These are phyloP conservation scores for Bimastos eiseni DNA, from an alignment of 2,888 invertebrate species.

Conservation along the genomic window DNA sequence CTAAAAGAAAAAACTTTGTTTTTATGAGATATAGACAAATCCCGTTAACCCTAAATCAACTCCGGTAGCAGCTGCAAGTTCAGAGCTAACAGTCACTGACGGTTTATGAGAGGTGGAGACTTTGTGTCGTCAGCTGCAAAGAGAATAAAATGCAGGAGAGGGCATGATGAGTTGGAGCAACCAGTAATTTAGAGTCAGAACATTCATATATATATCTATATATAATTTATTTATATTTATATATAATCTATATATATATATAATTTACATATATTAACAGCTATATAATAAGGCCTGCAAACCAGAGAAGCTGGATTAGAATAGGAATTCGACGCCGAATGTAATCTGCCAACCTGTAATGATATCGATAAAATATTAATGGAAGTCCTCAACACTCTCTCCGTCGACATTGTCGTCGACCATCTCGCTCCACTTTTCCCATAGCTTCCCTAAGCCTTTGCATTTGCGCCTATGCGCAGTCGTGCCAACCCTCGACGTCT, in stretches of 20 bases:
- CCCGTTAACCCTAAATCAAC: too few relatives aligned
- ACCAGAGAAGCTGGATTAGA: not conserved
- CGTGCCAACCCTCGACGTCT: not conserved
- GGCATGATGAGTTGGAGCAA: too few relatives aligned
- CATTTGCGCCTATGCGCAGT: not conserved
- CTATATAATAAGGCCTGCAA: not conserved
- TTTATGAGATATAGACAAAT: too few relatives aligned
- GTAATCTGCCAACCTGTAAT: not conserved
- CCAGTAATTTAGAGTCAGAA: too few relatives aligned
- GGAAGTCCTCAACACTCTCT: not conserved
- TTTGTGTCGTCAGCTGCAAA: too few relatives aligned
- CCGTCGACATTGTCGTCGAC: not conserved
- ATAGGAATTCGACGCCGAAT: not conserved
- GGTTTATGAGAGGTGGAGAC: too few relatives aligned
- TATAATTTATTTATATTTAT: not conserved
- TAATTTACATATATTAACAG: too few relatives aligned
- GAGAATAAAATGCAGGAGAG: too few relatives aligned
- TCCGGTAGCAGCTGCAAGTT: too few relatives aligned
- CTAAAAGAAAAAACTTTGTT: too few relatives aligned
- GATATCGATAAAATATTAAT: conserved; percentile 13
- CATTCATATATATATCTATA: not conserved
- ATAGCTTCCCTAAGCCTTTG: not conserved
- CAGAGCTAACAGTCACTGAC: too few relatives aligned
- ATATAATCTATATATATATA: not conserved
- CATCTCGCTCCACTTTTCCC: not conserved